These are phyloP conservation scores for Clistopyga incitator DNA, from an alignment of 2,888 invertebrate genomes.

Conservation along the genomic window DNA sequence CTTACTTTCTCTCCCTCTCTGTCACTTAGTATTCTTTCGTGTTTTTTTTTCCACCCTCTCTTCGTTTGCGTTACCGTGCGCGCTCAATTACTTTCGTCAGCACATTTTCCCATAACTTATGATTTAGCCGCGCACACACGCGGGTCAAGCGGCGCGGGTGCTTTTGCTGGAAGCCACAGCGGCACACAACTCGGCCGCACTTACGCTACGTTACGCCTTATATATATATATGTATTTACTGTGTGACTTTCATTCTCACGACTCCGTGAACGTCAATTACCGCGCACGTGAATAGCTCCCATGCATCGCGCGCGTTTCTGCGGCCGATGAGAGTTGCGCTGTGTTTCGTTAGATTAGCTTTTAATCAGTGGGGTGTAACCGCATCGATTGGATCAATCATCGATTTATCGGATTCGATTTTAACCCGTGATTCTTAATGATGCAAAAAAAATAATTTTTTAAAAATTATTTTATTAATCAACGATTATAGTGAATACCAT, in stretches of 20 bases:
- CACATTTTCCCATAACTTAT: slow-evolving; percentile 69
- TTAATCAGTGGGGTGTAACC: slow-evolving; percentile 13
- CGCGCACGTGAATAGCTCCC: slow-evolving; percentile 27
- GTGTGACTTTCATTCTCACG: slow-evolving; percentile 55
- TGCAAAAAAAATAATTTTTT: too few relatives aligned
- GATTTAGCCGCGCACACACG: slow-evolving; percentile 53
- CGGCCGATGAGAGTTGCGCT: not conserved
- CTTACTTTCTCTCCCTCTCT: slow-evolving; percentile 30
- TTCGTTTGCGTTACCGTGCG: slow-evolving; percentile 47
- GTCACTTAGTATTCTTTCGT: slow-evolving; percentile 20
- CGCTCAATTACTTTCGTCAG: slow-evolving; percentile 66
- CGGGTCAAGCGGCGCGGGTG: slow-evolving; percentile 38
- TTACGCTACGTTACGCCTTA: not conserved
- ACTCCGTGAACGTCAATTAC: slow-evolving; percentile 41
- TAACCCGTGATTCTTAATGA: not conserved
- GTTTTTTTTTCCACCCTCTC: slow-evolving; percentile 13
- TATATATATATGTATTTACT: slow-evolving; percentile 46
- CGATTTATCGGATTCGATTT: not conserved
- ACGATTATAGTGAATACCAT: not conserved
- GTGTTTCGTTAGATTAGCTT: not conserved
- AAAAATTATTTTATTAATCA: not conserved
- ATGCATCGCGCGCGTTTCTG: not conserved
- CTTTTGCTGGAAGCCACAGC: not conserved
- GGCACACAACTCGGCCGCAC: slow-evolving; percentile 2
- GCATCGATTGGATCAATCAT: slow-evolving; percentile 23